Conservation (phyloP, 1,140 invertebrate species). For the Rhizoglyphus robini region DNA sequence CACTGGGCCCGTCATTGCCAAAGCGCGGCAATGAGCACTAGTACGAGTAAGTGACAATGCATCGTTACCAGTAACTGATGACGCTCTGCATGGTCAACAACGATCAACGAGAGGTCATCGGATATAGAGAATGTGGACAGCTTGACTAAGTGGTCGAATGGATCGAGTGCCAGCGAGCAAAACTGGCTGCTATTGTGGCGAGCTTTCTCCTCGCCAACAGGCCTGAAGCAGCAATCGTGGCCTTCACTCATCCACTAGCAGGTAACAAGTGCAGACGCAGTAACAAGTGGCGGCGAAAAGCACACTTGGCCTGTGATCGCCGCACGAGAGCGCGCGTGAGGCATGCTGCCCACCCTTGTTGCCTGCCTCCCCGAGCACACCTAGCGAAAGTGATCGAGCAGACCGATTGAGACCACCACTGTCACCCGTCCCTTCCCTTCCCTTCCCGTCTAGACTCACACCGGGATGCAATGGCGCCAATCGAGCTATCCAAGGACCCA, state of each 20-base stretch:
- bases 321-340: background rate
- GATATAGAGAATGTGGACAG: background rate
- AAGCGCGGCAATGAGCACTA: background rate
- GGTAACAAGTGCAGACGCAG: constrained; percentile 15
- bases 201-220: background rate
- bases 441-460: too few relatives aligned
- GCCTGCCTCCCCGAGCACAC: background rate
- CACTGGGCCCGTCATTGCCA: background rate
- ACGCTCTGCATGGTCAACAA: constrained; percentile 8
- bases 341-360: background rate
- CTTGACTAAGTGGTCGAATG: background rate
- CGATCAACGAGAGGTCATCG: constrained; percentile 2
- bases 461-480: too few relatives aligned
- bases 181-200: background rate
- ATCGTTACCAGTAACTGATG: constrained; percentile 13
- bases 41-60: background rate
- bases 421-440: background rate
- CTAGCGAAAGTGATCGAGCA: constrained; percentile 2
- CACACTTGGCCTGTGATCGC: background rate
- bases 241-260: constrained; percentile 13
- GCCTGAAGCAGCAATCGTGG: background rate
- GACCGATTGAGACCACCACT: background rate
- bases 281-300: background rate
- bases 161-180: background rate
- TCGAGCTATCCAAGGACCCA: too few relatives aligned